These are phyloP conservation scores for Corythucha ciliata DNA, from an alignment of 2,888 invertebrate species.

Conservation along the genomic window DNA sequence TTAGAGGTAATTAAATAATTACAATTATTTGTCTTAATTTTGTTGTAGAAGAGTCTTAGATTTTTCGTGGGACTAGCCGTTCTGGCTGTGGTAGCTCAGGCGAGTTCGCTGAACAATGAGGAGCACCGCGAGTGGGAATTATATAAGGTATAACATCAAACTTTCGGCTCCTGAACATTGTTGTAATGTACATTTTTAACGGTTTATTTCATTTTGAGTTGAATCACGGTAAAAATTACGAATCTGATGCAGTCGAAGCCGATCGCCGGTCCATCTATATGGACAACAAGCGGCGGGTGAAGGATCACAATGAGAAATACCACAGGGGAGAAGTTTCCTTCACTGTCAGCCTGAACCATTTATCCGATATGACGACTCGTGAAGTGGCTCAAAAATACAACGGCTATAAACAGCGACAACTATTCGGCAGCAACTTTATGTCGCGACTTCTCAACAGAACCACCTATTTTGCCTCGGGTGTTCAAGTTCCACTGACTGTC, in stretches of 20 bases:
- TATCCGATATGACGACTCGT: constrained; percentile 59
- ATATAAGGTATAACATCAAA: too few relatives aligned
- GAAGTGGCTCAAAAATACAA: constrained; percentile 5
- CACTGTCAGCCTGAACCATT: constrained; percentile 68
- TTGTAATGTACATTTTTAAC: too few relatives aligned
- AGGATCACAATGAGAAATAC: constrained; percentile 69
- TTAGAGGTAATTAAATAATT: too few relatives aligned
- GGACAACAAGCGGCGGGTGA: constrained; percentile 77
- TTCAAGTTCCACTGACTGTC: constrained; percentile 46
- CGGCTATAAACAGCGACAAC: constrained; percentile 1
- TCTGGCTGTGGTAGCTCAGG: too few relatives aligned
- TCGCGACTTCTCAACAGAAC: constrained; percentile 52
- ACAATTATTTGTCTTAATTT: too few relatives aligned
- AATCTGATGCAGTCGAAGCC: constrained; percentile 37
- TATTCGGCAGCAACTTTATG: background rate
- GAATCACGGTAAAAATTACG: constrained; percentile 6
- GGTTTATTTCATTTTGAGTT: too few relatives aligned
- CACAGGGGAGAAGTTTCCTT: constrained; percentile 55
- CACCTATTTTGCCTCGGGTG: too few relatives aligned
- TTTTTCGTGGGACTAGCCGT: too few relatives aligned
- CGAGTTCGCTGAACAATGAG: too few relatives aligned
- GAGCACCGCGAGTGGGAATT: too few relatives aligned
- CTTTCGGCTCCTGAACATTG: too few relatives aligned
- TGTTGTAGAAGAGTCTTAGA: too few relatives aligned
- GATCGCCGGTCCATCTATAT: constrained; percentile 14